A percentile compares a stretch with the other conserved stretches of the same genome.
phyloP scores from a whole-genome alignment of 2,888 invertebrate species.

The Pseudeuparius sepicola region DNA sequence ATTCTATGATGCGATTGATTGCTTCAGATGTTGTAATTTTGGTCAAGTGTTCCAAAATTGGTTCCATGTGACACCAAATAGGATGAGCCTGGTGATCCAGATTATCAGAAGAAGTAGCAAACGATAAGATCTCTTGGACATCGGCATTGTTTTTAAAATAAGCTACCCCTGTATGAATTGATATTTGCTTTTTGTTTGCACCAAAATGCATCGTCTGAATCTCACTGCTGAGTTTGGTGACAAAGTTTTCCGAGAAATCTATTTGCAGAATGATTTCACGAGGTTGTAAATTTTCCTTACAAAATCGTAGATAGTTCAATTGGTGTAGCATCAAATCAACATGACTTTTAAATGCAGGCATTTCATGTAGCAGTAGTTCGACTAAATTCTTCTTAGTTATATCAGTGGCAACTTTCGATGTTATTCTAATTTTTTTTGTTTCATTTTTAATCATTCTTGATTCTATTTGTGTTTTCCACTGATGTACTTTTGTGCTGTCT shows the following conservation, averaged over 20 bases:
- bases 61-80: conserved; percentile 14
- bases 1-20: conserved; percentile 10
- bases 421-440: too few species aligned
- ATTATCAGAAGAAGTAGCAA: conserved; percentile 15
- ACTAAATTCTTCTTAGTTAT: too few species aligned
- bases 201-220: conserved; percentile 18
- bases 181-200: conserved; percentile 14
- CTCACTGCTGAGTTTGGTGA: conserved; percentile 14
- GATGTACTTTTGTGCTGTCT: too few species aligned
- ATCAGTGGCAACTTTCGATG: too few species aligned
- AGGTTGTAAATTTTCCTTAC: not conserved
- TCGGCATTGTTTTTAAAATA: conserved; percentile 7
- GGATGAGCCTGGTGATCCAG: conserved; percentile 15
- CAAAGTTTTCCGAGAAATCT: conserved; percentile 17
- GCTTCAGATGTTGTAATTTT: conserved; percentile 6
- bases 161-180: conserved; percentile 14
- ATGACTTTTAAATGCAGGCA: too few species aligned
- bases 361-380: too few species aligned
- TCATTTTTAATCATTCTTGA: too few species aligned
- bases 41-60: conserved; percentile 6
- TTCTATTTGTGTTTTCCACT: too few species aligned
- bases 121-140: conserved; percentile 8
- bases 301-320: too few species aligned
- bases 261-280: conserved; percentile 16
- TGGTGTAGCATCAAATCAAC: too few species aligned